Percentiles rank a stretch among this genome's conserved stretches.
These are phyloP conservation scores for Chirona hameri DNA, from an alignment of 2,888 invertebrate species.

Conservation along the genomic window DNA sequence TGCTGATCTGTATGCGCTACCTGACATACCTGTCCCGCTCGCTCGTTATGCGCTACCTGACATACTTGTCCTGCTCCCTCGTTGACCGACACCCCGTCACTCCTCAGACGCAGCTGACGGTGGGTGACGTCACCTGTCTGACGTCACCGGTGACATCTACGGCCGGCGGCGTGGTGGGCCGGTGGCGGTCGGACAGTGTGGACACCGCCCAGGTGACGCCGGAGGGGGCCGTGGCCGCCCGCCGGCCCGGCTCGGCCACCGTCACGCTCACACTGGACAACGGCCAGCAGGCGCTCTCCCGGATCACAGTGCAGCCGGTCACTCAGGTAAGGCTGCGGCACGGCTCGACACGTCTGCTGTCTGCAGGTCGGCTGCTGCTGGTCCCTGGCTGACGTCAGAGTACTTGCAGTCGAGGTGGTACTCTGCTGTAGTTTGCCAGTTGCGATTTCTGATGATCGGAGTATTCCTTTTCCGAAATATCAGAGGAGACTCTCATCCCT, in stretches of 20 bases:
- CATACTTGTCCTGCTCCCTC: no score
- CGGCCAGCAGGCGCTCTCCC: background rate
- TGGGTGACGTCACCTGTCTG: constrained; percentile 13
- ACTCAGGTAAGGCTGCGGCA: background rate
- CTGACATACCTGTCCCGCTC: no score
- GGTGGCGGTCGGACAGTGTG: background rate
- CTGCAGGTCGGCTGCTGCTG: background rate
- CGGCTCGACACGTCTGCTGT: no score
- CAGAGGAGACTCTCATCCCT: no score
- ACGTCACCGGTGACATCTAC: background rate
- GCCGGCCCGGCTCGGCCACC: background rate
- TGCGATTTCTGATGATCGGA: no score
- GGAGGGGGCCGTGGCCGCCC: background rate
- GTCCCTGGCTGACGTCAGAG: no score
- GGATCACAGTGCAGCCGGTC: background rate
- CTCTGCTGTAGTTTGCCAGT: no score
- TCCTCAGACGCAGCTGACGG: constrained; percentile 9
- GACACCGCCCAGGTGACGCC: background rate
- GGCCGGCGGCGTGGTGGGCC: background rate
- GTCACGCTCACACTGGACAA: background rate
- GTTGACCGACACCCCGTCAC: background rate
- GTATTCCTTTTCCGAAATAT: no score
- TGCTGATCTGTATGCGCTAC: no score
- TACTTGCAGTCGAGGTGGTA: no score
- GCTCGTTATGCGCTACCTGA: no score